Conservation (phyloP, 2,888 invertebrate genomes). For the Xanthia togata region DNA sequence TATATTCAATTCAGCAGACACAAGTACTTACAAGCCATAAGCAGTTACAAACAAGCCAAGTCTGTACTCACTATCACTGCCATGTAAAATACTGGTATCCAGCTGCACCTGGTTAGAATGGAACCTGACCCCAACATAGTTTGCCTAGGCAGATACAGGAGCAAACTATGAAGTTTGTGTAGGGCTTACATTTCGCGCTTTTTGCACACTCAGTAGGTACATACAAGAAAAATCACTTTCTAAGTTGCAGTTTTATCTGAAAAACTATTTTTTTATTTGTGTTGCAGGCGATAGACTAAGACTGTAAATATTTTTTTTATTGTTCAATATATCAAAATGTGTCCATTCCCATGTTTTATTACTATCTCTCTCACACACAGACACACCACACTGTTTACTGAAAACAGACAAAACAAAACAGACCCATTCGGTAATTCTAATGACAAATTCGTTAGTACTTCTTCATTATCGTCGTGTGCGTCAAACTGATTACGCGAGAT, state of each 20-base stretch:
- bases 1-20: conserved; percentile 70
- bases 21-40: conserved; percentile 78
- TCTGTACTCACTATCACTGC: conserved; percentile 75
- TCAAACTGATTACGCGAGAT: background rate
- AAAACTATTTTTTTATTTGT: conserved; percentile 20
- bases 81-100: conserved; percentile 37
- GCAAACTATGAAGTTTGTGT: conserved; percentile 3
- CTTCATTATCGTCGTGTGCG: background rate
- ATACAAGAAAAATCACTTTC: conserved; percentile 4
- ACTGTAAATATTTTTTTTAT: conserved; percentile 86
- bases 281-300: conserved; percentile 67
- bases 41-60: conserved; percentile 81
- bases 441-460: too few species aligned
- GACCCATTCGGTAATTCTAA: background rate
- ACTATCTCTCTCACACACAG: background rate
- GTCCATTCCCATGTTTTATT: conserved; percentile 68
- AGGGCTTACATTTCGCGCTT: background rate
- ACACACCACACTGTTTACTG: too few species aligned
- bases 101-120: background rate
- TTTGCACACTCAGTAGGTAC: background rate
- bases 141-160: background rate
- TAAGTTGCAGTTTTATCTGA: conserved; percentile 7
- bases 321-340: conserved; percentile 80
- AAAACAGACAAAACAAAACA: background rate
- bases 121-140: background rate